Evolutionary conservation across 1,140 invertebrate genomes (phyloP).

Genomic region (Mamestra configurata): DNA sequence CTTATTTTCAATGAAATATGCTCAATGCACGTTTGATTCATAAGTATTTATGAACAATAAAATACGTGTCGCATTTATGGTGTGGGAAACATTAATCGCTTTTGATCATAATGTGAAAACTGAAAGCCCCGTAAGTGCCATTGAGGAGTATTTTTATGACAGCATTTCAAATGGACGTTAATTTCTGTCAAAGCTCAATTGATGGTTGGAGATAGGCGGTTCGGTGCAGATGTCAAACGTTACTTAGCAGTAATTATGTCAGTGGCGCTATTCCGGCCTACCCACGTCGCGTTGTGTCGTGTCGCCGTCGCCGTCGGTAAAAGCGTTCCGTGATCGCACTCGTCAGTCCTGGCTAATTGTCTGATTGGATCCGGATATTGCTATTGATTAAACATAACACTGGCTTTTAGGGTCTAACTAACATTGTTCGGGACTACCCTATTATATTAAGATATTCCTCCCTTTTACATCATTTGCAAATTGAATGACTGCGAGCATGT

Average conservation of each 20-base stretch:
- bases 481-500: neutral
- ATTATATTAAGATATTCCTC: too few species aligned
- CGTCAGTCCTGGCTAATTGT: constrained; percentile 18
- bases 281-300: too few species aligned
- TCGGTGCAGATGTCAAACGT: constrained; percentile 28
- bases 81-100: constrained; percentile 9
- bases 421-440: neutral
- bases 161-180: constrained; percentile 1
- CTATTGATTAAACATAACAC: constrained; percentile 35
- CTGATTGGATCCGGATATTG: constrained; percentile 35
- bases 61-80: neutral
- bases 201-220: neutral
- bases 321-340: constrained; percentile 31
- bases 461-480: constrained; percentile 3
- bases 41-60: constrained; percentile 1
- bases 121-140: neutral
- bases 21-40: neutral
- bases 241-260: constrained; percentile 38
- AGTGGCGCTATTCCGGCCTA: constrained; percentile 6
- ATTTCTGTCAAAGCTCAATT: constrained; percentile 24
- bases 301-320: constrained; percentile 21
- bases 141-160: neutral
- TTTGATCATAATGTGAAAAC: neutral
- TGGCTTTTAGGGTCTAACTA: constrained; percentile 2
- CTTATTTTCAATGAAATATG: neutral